Conservation (phyloP, 2,113 vertebrate genomes). For the Nannospalax galili region DNA sequence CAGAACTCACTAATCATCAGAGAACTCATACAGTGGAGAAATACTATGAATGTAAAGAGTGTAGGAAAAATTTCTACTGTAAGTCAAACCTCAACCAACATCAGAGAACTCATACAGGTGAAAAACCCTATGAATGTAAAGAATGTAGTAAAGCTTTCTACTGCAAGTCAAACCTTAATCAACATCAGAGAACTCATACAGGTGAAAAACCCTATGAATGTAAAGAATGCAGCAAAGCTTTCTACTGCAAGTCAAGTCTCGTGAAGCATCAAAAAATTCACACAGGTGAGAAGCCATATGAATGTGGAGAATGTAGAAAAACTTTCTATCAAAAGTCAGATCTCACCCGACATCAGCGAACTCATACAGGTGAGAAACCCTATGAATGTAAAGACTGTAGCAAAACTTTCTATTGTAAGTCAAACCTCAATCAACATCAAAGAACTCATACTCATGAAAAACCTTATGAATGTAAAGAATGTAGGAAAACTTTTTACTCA, state of each 20-base stretch:
- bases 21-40: conserved; percentile 17
- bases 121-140: conserved; percentile 9
- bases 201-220: background rate
- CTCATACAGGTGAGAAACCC: conserved; percentile 14
- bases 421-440: background rate
- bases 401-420: conserved; percentile 4
- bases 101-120: conserved; percentile 4
- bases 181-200: conserved; percentile 8
- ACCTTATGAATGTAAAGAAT: background rate
- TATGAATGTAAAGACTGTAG: conserved; percentile 5
- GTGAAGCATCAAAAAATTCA: background rate
- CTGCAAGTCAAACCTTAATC: background rate
- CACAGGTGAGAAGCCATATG: conserved; percentile 32
- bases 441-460: background rate
- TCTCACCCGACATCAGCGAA: background rate
- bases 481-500: background rate
- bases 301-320: conserved; percentile 14
- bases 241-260: background rate
- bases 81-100: background rate
- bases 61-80: background rate
- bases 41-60: conserved; percentile 14
- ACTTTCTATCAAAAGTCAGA: conserved; percentile 14
- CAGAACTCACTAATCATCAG: background rate
- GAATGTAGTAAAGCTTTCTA: conserved; percentile 20
- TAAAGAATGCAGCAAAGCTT: conserved; percentile 1